phyloP scores from a whole-genome alignment of 1,140 invertebrate genomes.

The Eubasilissa regina region DNA sequence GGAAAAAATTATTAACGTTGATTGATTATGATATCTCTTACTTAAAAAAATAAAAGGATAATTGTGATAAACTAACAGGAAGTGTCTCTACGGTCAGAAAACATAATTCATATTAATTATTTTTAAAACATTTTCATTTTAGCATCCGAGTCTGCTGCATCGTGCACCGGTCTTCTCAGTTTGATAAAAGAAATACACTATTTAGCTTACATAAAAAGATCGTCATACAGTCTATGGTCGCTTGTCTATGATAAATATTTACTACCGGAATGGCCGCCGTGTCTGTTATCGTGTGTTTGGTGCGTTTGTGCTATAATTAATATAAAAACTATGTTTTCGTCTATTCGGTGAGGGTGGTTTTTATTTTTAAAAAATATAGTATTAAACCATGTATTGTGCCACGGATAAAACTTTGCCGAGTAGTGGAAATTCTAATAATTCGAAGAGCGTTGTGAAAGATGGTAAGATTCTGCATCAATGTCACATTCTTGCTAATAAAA shows the following conservation, averaged over 20 bases:
- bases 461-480: conserved; percentile 70
- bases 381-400: conserved; percentile 69
- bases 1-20: too few relatives aligned
- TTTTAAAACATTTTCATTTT: too few relatives aligned
- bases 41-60: too few relatives aligned
- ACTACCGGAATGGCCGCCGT: conserved; percentile 72
- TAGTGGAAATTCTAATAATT: conserved; percentile 71
- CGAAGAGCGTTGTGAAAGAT: conserved; percentile 71
- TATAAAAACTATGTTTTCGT: conserved; percentile 54
- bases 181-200: too few relatives aligned
- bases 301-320: conserved; percentile 64
- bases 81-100: too few relatives aligned
- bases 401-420: conserved; percentile 72
- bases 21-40: too few relatives aligned
- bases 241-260: conserved; percentile 64
- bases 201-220: neutral
- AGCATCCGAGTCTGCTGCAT: too few relatives aligned
- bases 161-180: too few relatives aligned
- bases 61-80: too few relatives aligned
- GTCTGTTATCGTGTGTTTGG: conserved; percentile 67
- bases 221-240: conserved; percentile 10
- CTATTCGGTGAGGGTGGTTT: conserved; percentile 53
- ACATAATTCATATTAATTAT: too few relatives aligned
- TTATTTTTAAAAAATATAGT: conserved; percentile 43
- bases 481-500: conserved; percentile 61